Evolutionary conservation across 1,140 invertebrate species (phyloP), one percentile per base, ranked within the genome.

Genomic region (Dinothrombium tinctorium): DNA sequence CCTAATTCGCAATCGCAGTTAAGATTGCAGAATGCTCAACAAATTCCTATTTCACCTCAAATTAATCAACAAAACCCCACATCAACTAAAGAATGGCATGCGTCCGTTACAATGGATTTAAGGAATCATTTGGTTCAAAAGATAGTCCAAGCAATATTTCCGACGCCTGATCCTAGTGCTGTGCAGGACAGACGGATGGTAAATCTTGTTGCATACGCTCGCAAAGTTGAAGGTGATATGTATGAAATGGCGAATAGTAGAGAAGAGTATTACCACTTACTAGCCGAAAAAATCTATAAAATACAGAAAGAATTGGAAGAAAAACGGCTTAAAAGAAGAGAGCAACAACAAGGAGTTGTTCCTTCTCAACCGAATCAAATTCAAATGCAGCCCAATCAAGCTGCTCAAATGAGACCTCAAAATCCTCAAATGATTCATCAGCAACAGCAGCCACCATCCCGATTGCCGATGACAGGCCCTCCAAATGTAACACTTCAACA

Each of bases 231-330:
- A 63, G 86, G 86, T 42, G 90, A 96, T 54, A 98, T 99, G 90
- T 99, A 95, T 57, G 87, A 94, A 60, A 80, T 81, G 69, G 92
- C 94, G 0, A 89, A 89, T 54, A 87, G 82, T 15, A 67, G 79
- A 50, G 92, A 90, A 12, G 86, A 96, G 54, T 99, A 99, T 62
- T 99, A 98, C 59, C 90, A 98, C 57, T 59, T 96, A 35, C 59
- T 98, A 15, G 94, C 94, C 0, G 90, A 98, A 54, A 98, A 98
- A 59, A 98, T 99, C 47, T 99, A 98, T 56, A 98, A 99, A 61
- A 98, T 99, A 47, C 90, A 98, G 56, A 98, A 98, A 56, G 92
- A 98, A 58, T 59, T 99, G 17, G 77, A 76, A 59, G 68, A 75
- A 52, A 73, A 67, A 50, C 53, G 66, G 24, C 75, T 84, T 44